Evolutionary conservation across 2,797 vertebrate genomes (phyloP).

Genomic region (Ptychadena robeensis): DNA sequence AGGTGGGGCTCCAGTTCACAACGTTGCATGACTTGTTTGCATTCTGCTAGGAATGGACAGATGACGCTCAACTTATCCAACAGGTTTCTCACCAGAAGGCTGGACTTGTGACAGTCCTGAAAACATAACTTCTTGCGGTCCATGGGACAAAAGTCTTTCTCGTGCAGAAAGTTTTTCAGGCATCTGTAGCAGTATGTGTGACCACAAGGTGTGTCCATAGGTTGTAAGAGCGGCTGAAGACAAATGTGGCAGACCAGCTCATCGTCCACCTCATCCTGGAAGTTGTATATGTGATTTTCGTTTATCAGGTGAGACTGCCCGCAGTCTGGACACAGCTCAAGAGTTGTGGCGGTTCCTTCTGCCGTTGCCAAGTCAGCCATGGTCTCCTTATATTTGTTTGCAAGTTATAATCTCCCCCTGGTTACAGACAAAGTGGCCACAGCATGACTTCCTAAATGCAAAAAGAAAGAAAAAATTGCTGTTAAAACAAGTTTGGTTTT

Average conservation of each 20-base stretch:
- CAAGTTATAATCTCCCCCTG: not conserved
- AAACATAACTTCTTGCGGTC: slow-evolving; percentile 87
- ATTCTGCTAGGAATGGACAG: slow-evolving; percentile 83
- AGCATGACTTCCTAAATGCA: slow-evolving; percentile 6
- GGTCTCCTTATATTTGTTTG: slow-evolving; percentile 16
- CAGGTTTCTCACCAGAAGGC: slow-evolving; percentile 89
- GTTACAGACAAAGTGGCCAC: not conserved
- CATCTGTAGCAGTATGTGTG: slow-evolving; percentile 92
- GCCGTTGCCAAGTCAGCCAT: slow-evolving; percentile 67
- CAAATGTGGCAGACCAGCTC: slow-evolving; percentile 93
- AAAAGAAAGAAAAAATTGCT: not conserved
- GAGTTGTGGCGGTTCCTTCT: not conserved
- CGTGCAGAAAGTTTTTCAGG: slow-evolving; percentile 89
- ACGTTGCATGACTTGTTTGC: slow-evolving; percentile 86
- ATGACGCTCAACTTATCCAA: slow-evolving; percentile 86
- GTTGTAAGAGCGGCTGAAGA: slow-evolving; percentile 88
- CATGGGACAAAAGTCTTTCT: slow-evolving; percentile 90
- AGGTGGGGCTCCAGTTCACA: slow-evolving; percentile 91
- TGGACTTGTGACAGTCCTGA: slow-evolving; percentile 87
- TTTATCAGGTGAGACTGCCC: slow-evolving; percentile 83
- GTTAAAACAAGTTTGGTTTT: not conserved
- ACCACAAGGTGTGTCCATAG: slow-evolving; percentile 92
- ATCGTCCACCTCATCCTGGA: slow-evolving; percentile 91
- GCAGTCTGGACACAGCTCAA: slow-evolving; percentile 85
- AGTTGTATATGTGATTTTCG: slow-evolving; percentile 90